Conservation (phyloP, 2,888 invertebrate species). For the Peribatodes rhomboidaria region DNA sequence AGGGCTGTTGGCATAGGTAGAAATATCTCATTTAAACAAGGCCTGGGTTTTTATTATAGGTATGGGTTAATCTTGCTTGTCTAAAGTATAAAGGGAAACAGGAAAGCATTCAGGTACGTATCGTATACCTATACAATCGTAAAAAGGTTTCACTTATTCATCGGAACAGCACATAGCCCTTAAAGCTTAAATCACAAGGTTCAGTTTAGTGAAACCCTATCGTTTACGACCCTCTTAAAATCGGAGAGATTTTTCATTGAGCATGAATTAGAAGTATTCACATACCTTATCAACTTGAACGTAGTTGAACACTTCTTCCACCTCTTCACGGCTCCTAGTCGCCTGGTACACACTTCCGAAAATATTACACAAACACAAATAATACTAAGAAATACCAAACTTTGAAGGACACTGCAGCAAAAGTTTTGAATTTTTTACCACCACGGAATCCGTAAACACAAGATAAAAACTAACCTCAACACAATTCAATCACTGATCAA, state of each 20-base stretch:
- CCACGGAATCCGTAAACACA: conserved; percentile 46
- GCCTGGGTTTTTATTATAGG: neutral
- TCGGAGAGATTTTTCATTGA: conserved; percentile 33
- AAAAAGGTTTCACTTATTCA: conserved; percentile 36
- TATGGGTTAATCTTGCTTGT: neutral
- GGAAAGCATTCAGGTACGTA: neutral
- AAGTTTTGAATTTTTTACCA: conserved; percentile 49
- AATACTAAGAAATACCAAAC: conserved; percentile 18
- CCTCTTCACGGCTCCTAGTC: conserved; percentile 20
- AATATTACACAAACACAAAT: conserved; percentile 13
- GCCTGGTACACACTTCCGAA: conserved; percentile 29
- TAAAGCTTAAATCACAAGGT: conserved; percentile 11
- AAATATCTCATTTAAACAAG: too few relatives aligned
- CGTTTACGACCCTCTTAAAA: conserved; percentile 28
- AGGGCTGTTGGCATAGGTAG: too few relatives aligned
- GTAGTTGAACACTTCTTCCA: conserved; percentile 16
- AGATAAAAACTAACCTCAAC: conserved; percentile 40
- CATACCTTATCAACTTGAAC: conserved; percentile 42
- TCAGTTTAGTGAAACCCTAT: conserved; percentile 6
- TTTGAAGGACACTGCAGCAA: conserved; percentile 43
- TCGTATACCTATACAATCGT: neutral
- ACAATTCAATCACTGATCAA: conserved; percentile 19
- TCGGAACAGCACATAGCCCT: neutral
- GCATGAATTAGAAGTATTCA: conserved; percentile 44
- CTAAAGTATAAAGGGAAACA: neutral